phyloP scores from a whole-genome alignment of 2,113 vertebrate species.

The Pseudonaja textilis region DNA sequence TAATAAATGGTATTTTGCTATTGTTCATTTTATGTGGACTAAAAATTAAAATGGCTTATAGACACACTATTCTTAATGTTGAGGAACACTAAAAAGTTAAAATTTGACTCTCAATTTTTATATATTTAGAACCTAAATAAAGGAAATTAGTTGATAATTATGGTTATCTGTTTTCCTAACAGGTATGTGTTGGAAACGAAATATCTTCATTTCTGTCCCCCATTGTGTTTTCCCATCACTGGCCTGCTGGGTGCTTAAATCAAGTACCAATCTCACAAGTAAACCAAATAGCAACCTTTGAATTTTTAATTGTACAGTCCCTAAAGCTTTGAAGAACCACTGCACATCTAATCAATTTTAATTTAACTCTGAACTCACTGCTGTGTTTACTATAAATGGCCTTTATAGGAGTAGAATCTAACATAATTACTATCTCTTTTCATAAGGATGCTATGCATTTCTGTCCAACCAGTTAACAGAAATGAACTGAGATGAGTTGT shows the following conservation, averaged over 20 bases:
- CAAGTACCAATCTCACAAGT: conserved; percentile 48
- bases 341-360: conserved; percentile 48
- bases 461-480: conserved; percentile 35
- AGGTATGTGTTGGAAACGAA: not conserved
- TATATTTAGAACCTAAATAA: not conserved
- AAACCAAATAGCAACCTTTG: conserved; percentile 54
- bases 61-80: not conserved
- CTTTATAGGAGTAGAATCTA: conserved; percentile 48
- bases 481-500: conserved; percentile 33
- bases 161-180: conserved; percentile 19
- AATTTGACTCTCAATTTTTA: not conserved
- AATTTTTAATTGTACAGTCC: conserved; percentile 59
- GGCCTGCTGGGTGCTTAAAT: conserved; percentile 44
- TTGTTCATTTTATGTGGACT: not conserved
- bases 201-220: conserved; percentile 16
- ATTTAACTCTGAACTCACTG: conserved; percentile 55
- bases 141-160: not conserved
- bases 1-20: not conserved
- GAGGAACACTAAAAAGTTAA: not conserved
- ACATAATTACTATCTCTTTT: conserved; percentile 49
- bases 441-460: conserved; percentile 6
- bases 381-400: conserved; percentile 49
- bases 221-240: conserved; percentile 41
- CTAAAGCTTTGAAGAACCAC: conserved; percentile 49
- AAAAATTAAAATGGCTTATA: not conserved